Base-by-base conservation (phyloP, 2,797 vertebrate genomes). In the Zenarchopterus dispar region DNA sequence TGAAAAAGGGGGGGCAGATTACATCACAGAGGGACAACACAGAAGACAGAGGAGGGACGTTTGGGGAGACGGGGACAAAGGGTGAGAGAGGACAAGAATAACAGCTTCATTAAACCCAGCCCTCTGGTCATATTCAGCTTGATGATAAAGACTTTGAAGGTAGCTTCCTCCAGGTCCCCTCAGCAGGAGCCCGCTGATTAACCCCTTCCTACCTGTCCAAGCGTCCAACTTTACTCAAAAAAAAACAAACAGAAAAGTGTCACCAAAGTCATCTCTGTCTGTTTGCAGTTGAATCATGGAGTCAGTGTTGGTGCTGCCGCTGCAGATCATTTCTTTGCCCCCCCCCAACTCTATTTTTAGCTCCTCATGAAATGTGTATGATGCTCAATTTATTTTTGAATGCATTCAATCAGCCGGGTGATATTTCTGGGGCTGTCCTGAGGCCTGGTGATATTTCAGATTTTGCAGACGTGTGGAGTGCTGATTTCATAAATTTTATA, bases 21-120 rank as follows among this genome's bases (percentile, higher is more conserved):
- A 80, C 73, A n/a, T n/a, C 57, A 78, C 63, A 77, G 65, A 72
- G 41, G 39, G 26, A 45, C 44, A 59, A 9, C 8, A 39, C 6
- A 56, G 28, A 31, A 24, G 2, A 58, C 11, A 36, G 33, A 39
- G 36, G 36, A 15, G 36, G 16, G 45, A 47, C 49, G 79, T 62
- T 75, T 47, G 47, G 51, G 70, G 55, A 78, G 59, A 79, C 39
- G 56, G 8, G 53, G 63, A 70, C 50, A 73, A 56, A 77, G 70
- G 68, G 69, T 56, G 60, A 51, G 62, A 69, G 66, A 73, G 72
- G 54, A 73, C 65, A 73, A 69, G 56, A 81, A 64, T 67, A 85
- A 80, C 61, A 49, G 70, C 83, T 83, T 86, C 78, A 84, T 91
- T 90, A 89, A 86, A 88, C 17, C 9, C 22, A 64, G 62, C 82